phyloP scores from a whole-genome alignment of 1,140 invertebrate species.

The Amphibalanus amphitrite region DNA sequence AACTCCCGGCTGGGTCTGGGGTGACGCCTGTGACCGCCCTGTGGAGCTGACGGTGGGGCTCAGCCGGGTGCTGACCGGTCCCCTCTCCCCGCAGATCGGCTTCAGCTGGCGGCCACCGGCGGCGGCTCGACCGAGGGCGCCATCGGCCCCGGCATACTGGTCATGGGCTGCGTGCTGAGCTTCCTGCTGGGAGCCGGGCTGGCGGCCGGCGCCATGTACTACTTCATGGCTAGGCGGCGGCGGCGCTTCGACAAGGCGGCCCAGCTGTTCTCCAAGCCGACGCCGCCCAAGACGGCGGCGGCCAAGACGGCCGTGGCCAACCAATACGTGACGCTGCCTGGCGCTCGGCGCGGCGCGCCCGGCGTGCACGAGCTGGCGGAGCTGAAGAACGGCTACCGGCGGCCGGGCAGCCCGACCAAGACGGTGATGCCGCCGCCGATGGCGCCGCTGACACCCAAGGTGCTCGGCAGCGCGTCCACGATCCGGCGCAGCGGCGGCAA shows the following conservation, averaged over 20 bases:
- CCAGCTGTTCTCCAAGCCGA: background rate
- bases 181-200: constrained; percentile 30
- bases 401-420: constrained; percentile 25
- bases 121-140: background rate
- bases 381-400: background rate
- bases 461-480: constrained; percentile 53
- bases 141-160: constrained; percentile 23
- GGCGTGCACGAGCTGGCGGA: background rate
- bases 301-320: constrained; percentile 15
- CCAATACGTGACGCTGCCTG: constrained; percentile 18
- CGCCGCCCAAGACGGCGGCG: no score
- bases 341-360: constrained; percentile 1
- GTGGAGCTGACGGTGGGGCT: no score
- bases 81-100: background rate
- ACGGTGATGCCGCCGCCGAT: constrained; percentile 29
- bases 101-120: background rate
- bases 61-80: no score
- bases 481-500: constrained; percentile 55
- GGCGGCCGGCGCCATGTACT: constrained; percentile 26
- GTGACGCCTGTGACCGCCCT: no score
- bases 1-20: no score
- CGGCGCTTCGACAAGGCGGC: background rate
- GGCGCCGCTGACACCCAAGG: constrained; percentile 40
- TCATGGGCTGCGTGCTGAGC: constrained; percentile 33
- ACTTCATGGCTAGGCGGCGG: constrained; percentile 28